A percentile compares a stretch with the other conserved stretches of the same genome.
phyloP scores from a whole-genome alignment of 2,797 vertebrate species.

The Brachymystax lenok region DNA sequence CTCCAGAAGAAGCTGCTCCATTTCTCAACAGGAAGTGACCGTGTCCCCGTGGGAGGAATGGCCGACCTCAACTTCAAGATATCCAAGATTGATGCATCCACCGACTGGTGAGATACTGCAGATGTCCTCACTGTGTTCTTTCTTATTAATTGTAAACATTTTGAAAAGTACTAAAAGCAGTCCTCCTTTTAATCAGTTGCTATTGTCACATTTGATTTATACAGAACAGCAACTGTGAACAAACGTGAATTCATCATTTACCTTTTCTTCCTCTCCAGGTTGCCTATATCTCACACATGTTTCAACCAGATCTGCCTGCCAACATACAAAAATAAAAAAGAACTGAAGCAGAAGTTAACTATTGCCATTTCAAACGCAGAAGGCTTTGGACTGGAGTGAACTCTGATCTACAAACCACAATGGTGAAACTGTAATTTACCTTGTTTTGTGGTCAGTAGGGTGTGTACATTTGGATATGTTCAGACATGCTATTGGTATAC shows the following conservation, averaged over 20 bases:
- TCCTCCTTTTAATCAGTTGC: background rate
- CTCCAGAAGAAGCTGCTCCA: constrained; percentile 96
- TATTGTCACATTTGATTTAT: constrained; percentile 1
- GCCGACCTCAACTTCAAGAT: constrained; percentile 96
- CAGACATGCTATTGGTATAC: background rate
- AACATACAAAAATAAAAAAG: constrained; percentile 93
- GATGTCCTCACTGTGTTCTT: background rate
- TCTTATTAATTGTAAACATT: background rate
- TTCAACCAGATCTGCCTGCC: constrained; percentile 98
- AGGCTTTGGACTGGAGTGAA: constrained; percentile 93
- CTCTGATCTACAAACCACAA: background rate
- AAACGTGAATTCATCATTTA: background rate
- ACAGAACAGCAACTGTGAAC: background rate
- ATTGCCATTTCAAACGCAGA: constrained; percentile 98
- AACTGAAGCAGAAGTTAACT: constrained; percentile 92
- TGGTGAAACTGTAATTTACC: background rate
- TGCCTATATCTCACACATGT: constrained; percentile 96
- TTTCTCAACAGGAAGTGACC: constrained; percentile 94
- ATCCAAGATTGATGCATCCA: constrained; percentile 90
- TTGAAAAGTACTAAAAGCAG: background rate
- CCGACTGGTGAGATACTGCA: constrained; percentile 81
- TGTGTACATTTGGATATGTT: background rate
- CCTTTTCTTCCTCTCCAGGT: constrained; percentile 69
- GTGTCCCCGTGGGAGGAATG: constrained; percentile 94
- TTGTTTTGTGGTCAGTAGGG: background rate